phyloP scores from a whole-genome alignment of 92 coral and sea anemone genomes.

The Chrysogorgia sp. region DNA sequence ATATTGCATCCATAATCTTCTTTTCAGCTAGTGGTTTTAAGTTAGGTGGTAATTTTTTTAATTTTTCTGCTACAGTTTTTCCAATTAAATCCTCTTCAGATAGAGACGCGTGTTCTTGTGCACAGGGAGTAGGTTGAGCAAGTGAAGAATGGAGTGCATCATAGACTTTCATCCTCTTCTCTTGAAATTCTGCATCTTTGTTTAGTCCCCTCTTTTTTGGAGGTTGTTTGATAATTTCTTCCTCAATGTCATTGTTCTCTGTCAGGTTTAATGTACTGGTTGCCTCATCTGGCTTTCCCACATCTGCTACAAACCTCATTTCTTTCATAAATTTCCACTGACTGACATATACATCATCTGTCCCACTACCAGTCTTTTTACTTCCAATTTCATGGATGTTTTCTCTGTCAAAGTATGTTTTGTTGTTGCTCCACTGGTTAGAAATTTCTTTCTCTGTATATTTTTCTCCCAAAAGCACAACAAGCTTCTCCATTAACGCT shows the following conservation, averaged over 20 bases:
- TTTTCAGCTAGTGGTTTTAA: slow-evolving; percentile 7
- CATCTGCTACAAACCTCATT: slow-evolving; percentile 3
- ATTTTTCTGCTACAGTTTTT: slow-evolving; percentile 1
- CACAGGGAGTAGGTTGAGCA: neutral
- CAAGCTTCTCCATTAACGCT: neutral
- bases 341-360: slow-evolving; percentile 7
- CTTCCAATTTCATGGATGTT: slow-evolving; percentile 28
- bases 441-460: slow-evolving; percentile 15
- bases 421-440: neutral
- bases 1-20: slow-evolving; percentile 11
- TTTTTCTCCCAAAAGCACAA: neutral
- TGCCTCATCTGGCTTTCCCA: slow-evolving; percentile 25
- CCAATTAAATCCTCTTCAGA: slow-evolving; percentile 12
- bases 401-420: slow-evolving; percentile 34
- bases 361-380: slow-evolving; percentile 22
- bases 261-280: slow-evolving; percentile 8
- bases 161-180: neutral
- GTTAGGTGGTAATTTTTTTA: neutral
- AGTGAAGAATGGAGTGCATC: neutral
- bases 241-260: neutral
- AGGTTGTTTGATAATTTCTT: neutral
- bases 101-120: neutral
- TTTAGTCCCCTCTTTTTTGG: neutral
- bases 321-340: neutral
- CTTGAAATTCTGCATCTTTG: slow-evolving; percentile 15